Evolutionary conservation across 2,113 vertebrate species (phyloP).

Genomic region (Ploceus nigricollis): DNA sequence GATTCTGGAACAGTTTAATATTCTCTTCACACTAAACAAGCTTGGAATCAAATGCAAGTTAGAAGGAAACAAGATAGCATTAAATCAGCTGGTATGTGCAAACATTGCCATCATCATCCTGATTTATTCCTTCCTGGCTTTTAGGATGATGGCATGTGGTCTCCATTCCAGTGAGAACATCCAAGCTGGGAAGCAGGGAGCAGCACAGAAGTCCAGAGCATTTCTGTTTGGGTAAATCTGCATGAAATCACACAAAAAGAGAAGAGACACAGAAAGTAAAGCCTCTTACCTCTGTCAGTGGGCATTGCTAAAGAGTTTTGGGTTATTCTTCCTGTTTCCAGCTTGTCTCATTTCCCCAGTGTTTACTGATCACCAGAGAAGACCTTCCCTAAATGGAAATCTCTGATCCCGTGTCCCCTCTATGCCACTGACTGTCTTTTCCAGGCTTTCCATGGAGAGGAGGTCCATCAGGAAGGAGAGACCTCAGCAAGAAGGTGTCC

Average conservation of each 20-base stretch:
- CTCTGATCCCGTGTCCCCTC: not conserved
- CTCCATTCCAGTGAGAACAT: not conserved
- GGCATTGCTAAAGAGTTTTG: not conserved
- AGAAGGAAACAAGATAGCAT: slow-evolving; percentile 23
- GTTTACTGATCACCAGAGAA: not conserved
- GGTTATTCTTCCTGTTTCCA: not conserved
- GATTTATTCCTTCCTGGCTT: slow-evolving; percentile 22
- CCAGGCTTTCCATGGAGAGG: not conserved
- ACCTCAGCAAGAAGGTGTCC: not conserved
- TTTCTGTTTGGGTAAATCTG: not conserved
- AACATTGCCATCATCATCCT: slow-evolving; percentile 8
- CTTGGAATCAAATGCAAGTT: slow-evolving; percentile 56
- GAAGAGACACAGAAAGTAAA: not conserved
- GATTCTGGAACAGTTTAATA: slow-evolving; percentile 39
- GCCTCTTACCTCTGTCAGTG: not conserved
- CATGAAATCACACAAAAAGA: not conserved
- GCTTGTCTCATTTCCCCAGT: not conserved
- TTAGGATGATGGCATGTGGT: not conserved
- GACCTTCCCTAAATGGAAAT: not conserved
- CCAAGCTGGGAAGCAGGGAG: not conserved
- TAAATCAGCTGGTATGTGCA: slow-evolving; percentile 44
- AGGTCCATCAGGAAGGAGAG: not conserved
- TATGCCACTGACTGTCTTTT: not conserved
- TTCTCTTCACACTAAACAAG: slow-evolving; percentile 34
- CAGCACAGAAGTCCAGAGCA: not conserved